These are phyloP conservation scores for Phallusia fumigata DNA, from an alignment of 23 tunicate species.

Conservation along the genomic window DNA sequence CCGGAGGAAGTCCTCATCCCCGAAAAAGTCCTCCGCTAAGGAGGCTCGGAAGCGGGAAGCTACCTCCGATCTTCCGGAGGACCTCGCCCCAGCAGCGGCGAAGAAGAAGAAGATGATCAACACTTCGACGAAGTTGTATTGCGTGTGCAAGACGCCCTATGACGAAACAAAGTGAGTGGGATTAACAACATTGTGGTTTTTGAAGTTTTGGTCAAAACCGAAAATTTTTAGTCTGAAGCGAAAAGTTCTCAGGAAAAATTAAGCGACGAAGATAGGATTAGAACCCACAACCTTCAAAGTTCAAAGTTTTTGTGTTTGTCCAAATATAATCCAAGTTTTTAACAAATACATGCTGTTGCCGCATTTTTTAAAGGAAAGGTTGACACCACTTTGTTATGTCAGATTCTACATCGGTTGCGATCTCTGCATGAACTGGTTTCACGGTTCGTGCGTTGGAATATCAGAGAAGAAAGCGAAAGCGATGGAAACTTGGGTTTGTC, in stretches of 20 bases:
- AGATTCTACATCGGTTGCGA: slow-evolving; percentile 96
- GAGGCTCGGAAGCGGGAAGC: slow-evolving; percentile 10
- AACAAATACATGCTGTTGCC: too few relatives aligned
- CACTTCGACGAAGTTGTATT: slow-evolving; percentile 63
- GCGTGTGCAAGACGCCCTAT: slow-evolving; percentile 79
- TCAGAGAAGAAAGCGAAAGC: slow-evolving; percentile 66
- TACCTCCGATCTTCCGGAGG: slow-evolving; percentile 15
- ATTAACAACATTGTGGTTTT: too few relatives aligned
- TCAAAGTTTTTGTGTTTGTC: too few relatives aligned
- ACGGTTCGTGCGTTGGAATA: slow-evolving; percentile 80
- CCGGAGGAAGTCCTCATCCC: slow-evolving; percentile 33
- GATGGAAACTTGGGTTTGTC: slow-evolving; percentile 88
- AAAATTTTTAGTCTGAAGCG: too few relatives aligned
- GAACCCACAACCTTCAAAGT: too few relatives aligned
- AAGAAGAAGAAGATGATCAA: slow-evolving; percentile 65
- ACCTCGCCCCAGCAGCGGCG: not conserved
- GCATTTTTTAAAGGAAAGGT: too few relatives aligned
- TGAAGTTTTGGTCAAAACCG: too few relatives aligned
- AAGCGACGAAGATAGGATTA: too few relatives aligned
- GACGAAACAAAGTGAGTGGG: slow-evolving; percentile 67
- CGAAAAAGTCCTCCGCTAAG: slow-evolving; percentile 20
- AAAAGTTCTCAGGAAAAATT: too few relatives aligned
- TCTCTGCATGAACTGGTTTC: slow-evolving; percentile 92
- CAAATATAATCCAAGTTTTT: too few relatives aligned
- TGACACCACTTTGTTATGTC: not conserved